Evolutionary conservation across 2,113 vertebrate genomes (phyloP).

Genomic region (Scopus umbretta): DNA sequence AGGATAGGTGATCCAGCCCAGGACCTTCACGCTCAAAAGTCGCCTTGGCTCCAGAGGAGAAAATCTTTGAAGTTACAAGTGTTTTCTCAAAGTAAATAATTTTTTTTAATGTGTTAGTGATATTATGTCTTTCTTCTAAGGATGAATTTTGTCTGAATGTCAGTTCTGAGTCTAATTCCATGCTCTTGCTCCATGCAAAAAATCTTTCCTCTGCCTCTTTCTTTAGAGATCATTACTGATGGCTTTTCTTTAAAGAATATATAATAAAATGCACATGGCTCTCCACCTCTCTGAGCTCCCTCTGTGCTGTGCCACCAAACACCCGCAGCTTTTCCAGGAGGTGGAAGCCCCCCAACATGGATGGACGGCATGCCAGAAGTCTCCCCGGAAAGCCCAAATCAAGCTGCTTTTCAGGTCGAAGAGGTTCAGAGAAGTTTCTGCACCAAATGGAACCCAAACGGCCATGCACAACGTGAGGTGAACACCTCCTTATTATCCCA

Average conservation of each 20-base stretch:
- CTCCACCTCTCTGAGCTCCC: background rate
- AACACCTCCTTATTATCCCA: background rate
- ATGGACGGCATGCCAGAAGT: accelerated
- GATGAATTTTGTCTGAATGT: background rate
- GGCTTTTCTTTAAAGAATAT: background rate
- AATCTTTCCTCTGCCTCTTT: background rate
- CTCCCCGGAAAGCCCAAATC: background rate
- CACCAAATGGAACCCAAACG: background rate
- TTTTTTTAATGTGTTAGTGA: no score
- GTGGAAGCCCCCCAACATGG: background rate
- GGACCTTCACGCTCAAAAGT: background rate
- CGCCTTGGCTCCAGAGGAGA: background rate
- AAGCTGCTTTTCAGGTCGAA: background rate
- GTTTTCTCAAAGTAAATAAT: background rate
- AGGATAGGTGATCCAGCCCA: background rate
- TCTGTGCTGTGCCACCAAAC: background rate
- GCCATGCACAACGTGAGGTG: accelerated
- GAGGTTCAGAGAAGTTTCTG: background rate
- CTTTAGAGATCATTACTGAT: background rate
- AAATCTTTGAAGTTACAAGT: background rate
- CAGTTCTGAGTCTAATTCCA: background rate
- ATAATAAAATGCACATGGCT: background rate
- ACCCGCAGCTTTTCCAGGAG: background rate
- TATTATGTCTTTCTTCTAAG: background rate
- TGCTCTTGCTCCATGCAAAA: background rate